Percentiles rank a stretch among this genome's conserved stretches.
These are phyloP conservation scores for Cyanistes caeruleus DNA, from an alignment of 2,113 vertebrate genomes.

Conservation along the genomic window DNA sequence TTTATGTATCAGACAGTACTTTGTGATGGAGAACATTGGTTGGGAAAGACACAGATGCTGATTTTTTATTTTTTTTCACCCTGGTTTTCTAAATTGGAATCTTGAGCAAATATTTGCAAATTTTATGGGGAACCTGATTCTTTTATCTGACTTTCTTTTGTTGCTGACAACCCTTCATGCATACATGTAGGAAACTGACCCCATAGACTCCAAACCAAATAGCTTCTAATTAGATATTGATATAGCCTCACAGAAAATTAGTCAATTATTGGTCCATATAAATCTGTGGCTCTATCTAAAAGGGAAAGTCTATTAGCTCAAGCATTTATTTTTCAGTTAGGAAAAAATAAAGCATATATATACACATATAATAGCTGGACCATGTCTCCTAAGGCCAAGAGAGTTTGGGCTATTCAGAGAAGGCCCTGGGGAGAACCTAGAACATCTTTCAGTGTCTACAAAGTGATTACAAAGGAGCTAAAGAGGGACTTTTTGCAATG, in stretches of 20 bases:
- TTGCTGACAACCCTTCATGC: neutral
- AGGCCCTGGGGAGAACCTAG: neutral
- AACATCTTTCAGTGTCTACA: neutral
- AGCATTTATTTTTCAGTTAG: neutral
- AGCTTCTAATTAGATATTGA: neutral
- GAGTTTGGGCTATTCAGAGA: neutral
- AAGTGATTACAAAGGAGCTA: neutral
- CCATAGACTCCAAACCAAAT: neutral
- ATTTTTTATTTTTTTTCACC: neutral
- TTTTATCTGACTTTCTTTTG: neutral
- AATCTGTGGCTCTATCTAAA: neutral
- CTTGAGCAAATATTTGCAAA: neutral
- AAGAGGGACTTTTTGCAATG: neutral
- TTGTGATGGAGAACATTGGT: neutral
- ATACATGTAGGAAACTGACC: neutral
- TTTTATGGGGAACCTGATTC: neutral
- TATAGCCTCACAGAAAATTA: neutral
- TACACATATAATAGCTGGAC: too few relatives aligned
- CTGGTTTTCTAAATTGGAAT: neutral
- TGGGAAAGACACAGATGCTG: neutral
- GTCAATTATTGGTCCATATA: neutral
- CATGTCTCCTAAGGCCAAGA: neutral
- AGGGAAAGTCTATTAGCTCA: neutral
- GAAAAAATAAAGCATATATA: neutral
- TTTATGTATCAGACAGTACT: neutral